Evolutionary conservation across 2,113 vertebrate species (phyloP).

Genomic region (Pogona vitticeps): DNA sequence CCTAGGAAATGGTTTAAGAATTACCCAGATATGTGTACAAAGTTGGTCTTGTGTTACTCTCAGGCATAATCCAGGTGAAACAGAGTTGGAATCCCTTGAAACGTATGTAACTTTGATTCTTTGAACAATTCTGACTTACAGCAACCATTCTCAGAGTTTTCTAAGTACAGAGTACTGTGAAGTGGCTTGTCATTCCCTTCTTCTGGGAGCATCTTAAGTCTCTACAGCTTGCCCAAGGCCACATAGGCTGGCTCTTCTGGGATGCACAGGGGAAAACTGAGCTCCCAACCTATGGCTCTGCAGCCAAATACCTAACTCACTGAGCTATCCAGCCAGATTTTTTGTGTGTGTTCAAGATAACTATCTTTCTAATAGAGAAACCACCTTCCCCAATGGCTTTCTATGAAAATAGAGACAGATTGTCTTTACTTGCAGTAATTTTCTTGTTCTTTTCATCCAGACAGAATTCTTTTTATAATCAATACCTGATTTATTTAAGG

Average conservation of each 20-base stretch:
- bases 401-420: slow-evolving; percentile 10
- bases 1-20: slow-evolving; percentile 17
- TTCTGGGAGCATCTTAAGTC: too few relatives aligned
- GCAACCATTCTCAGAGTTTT: too few relatives aligned
- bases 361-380: slow-evolving; percentile 38
- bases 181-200: too few relatives aligned
- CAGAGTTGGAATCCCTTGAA: background rate
- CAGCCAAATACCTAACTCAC: too few relatives aligned
- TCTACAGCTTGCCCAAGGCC: too few relatives aligned
- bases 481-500: slow-evolving; percentile 49
- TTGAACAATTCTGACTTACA: background rate
- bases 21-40: slow-evolving; percentile 35
- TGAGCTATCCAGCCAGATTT: background rate
- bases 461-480: slow-evolving; percentile 48
- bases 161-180: too few relatives aligned
- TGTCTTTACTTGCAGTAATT: slow-evolving; percentile 19
- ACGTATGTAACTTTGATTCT: background rate
- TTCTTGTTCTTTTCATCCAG: slow-evolving; percentile 29
- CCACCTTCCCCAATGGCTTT: background rate
- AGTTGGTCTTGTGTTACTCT: background rate
- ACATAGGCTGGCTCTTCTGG: too few relatives aligned
- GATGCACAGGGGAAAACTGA: too few relatives aligned
- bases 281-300: too few relatives aligned
- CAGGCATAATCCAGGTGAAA: slow-evolving; percentile 15
- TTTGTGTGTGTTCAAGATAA: slow-evolving; percentile 18